Evolutionary conservation across 2,113 vertebrate species (phyloP), one percentile per base, ranked within the genome.

Genomic region (Genyomyrus donnyi): DNA sequence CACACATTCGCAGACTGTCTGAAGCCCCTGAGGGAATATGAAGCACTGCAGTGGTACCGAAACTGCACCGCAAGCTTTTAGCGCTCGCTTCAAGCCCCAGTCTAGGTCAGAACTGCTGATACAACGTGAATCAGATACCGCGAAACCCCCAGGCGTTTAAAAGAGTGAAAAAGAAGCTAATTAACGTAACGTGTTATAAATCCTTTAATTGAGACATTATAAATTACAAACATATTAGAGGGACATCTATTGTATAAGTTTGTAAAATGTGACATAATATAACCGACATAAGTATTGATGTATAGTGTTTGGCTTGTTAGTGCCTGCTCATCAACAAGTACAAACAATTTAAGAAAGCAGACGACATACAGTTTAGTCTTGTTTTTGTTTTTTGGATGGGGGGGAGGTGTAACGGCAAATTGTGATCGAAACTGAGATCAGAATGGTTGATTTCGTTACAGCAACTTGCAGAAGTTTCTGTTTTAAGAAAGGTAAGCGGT

Each of bases 181-280:
- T 39, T 53, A 35, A 49, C 83, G 3, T 46, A 39, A 66, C 90
- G 48, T 56, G 90, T 93, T 94, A 94, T 93, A 95, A 94, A 94
- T 91, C 92, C 91, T 96, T 96, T 95, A 95, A 95, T 95, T 93
- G 90, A 91, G 88, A 92, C 91, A 92, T 88, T 89, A 95, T 95
- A 95, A 95, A 95, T 96, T 94, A 96, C 93, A 94, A 58, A 85
- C 89, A 90, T 93, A 95, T 91, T 91, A 52, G 94, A 89, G 89
- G 92, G 93, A 92, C 91, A 90, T 90, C 83, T 42, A 70, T 89
- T 90, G 58, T 91, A 89, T 31, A 39, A 89, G 91, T 91, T 62
- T 89, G 90, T 92, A 91, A 89, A 90, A 88, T 74, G 31, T 15
- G 58, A 88, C 93, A 84, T 87, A 90, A 91, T 90, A 89, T 77